Conservation (phyloP, 2,113 vertebrate species). For the Empidonax alnorum region DNA sequence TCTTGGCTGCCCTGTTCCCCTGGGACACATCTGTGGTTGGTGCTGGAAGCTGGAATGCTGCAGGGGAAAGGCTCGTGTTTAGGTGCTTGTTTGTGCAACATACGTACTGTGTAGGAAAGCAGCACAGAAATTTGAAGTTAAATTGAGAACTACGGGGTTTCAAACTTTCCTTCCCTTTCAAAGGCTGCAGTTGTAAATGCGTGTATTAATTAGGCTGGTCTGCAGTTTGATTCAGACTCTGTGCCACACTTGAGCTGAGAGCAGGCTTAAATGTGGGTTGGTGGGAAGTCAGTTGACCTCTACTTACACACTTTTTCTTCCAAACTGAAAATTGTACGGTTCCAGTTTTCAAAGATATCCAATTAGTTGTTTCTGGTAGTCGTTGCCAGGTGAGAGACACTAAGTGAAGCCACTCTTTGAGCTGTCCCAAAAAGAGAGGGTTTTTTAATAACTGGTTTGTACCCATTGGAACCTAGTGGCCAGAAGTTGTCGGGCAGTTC, state of each 20-base stretch:
- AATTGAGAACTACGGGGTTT: background rate
- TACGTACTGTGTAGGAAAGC: background rate
- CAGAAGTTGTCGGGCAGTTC: background rate
- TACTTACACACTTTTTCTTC: fast-evolving
- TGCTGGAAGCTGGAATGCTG: background rate
- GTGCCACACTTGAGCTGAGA: fast-evolving
- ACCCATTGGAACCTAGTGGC: background rate
- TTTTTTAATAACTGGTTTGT: background rate
- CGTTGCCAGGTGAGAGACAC: background rate
- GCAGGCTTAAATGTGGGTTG: background rate
- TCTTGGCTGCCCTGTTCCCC: background rate
- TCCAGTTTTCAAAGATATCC: background rate
- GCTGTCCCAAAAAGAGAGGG: background rate
- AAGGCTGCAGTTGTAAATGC: background rate
- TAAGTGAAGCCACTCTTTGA: background rate
- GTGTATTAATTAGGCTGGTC: background rate
- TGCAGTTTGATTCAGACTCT: background rate
- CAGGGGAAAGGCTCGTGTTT: fast-evolving
- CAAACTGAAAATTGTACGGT: background rate
- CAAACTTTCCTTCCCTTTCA: background rate
- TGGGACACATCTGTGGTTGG: background rate
- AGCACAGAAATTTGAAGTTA: background rate
- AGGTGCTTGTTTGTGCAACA: background rate
- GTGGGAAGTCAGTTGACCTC: background rate
- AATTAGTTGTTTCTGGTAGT: background rate